These are phyloP conservation scores for Phainopepla nitens DNA, from an alignment of 2,113 vertebrate genomes.

Conservation along the genomic window DNA sequence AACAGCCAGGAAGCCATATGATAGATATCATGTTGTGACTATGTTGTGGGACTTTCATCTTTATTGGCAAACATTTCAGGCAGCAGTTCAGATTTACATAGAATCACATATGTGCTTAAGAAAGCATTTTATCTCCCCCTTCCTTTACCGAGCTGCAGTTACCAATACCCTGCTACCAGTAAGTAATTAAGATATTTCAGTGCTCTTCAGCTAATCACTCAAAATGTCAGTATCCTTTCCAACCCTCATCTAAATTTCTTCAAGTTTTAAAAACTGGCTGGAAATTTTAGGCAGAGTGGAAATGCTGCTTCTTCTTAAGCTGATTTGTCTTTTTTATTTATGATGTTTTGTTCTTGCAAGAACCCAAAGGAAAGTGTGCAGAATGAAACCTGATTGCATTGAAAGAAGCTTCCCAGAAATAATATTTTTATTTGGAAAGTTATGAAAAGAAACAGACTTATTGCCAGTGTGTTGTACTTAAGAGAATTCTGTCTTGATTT, in stretches of 20 bases:
- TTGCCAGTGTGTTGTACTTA: neutral
- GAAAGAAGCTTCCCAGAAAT: neutral
- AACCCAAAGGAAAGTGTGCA: neutral
- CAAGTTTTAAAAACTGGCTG: neutral
- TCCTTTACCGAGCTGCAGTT: conserved; percentile 49
- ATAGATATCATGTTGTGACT: conserved; percentile 73
- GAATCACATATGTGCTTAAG: conserved; percentile 77
- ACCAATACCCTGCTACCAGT: conserved; percentile 19
- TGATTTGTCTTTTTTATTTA: neutral
- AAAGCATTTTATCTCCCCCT: conserved; percentile 62
- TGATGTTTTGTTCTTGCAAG: neutral
- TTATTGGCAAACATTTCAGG: conserved; percentile 80
- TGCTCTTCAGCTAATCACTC: conserved; percentile 12
- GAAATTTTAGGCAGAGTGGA: neutral
- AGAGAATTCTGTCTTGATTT: neutral
- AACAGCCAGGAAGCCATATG: conserved; percentile 73
- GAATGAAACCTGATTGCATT: neutral
- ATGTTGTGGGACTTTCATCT: conserved; percentile 73
- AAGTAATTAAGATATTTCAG: conserved; percentile 19
- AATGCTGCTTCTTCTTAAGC: neutral
- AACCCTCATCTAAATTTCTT: neutral
- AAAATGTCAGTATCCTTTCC: conserved; percentile 22
- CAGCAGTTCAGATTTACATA: conserved; percentile 77
- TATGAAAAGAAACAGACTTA: neutral
- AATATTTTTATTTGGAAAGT: neutral